phyloP scores from a whole-genome alignment of 2,888 invertebrate species.

The Dolichopus griseipennis region DNA sequence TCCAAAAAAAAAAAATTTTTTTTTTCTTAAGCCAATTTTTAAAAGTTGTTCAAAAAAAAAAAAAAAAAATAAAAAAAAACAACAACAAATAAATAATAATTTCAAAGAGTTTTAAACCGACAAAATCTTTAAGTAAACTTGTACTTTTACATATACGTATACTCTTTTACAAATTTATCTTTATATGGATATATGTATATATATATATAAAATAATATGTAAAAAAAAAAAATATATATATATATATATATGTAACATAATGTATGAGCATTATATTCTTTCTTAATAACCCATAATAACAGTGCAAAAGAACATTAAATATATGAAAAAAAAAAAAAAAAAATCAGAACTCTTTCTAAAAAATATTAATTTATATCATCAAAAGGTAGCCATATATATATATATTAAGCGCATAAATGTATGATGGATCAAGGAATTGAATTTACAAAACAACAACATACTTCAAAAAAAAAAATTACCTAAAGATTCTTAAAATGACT shows the following conservation, averaged over 20 bases:
- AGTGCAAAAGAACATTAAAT: not conserved
- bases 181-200: no score
- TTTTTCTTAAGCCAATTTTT: not conserved
- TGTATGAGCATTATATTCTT: not conserved
- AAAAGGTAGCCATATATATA: not conserved
- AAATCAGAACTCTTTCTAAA: not conserved
- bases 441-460: not conserved
- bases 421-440: conserved; percentile 6
- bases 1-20: no score
- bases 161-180: no score
- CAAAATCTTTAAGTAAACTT: not conserved
- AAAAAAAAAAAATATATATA: no score
- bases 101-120: not conserved
- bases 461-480: not conserved
- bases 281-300: conserved; percentile 4
- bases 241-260: no score
- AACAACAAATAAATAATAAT: not conserved
- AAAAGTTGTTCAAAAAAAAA: not conserved
- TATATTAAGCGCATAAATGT: not conserved
- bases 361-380: conserved; percentile 4
- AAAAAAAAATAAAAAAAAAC: not conserved
- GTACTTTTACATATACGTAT: no score
- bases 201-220: no score
- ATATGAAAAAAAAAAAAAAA: not conserved
- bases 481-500: not conserved